phyloP scores from a whole-genome alignment of 2,888 invertebrate genomes.

The Pristionchus fissidentatus region DNA sequence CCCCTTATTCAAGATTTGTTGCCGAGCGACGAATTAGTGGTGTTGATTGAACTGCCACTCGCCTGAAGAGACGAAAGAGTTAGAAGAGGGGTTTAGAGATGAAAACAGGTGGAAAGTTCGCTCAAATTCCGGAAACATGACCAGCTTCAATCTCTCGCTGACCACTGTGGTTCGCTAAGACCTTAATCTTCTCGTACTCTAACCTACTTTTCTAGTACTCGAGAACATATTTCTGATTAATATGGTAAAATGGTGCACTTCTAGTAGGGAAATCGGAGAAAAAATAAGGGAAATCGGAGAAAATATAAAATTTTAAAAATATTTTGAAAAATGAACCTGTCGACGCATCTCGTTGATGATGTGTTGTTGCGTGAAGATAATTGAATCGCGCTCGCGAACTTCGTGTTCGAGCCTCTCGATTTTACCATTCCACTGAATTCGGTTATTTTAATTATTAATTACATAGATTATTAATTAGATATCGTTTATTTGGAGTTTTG shows the following conservation, averaged over 20 bases:
- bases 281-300: neutral
- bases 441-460: neutral
- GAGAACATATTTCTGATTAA: no score
- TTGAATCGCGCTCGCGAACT: slow-evolving; percentile 62
- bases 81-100: neutral
- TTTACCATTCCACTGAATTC: slow-evolving; percentile 63
- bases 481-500: no score
- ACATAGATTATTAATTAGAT: no score
- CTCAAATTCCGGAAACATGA: no score
- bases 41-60: slow-evolving; percentile 27
- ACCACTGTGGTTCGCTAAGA: no score
- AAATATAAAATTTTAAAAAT: neutral
- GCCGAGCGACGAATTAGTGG: slow-evolving; percentile 40
- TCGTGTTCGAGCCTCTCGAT: slow-evolving; percentile 62
- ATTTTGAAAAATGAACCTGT: slow-evolving; percentile 17
- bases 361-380: slow-evolving; percentile 64
- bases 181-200: no score
- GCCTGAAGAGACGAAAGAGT: slow-evolving; percentile 3
- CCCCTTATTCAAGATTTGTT: neutral
- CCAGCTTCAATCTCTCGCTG: no score
- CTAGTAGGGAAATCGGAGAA: neutral
- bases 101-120: no score
- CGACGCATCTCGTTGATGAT: slow-evolving; percentile 61
- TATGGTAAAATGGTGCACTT: no score
- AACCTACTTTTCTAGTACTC: no score